These are phyloP conservation scores for Cydia fagiglandana DNA, from an alignment of 1,140 invertebrate genomes.

Conservation along the genomic window DNA sequence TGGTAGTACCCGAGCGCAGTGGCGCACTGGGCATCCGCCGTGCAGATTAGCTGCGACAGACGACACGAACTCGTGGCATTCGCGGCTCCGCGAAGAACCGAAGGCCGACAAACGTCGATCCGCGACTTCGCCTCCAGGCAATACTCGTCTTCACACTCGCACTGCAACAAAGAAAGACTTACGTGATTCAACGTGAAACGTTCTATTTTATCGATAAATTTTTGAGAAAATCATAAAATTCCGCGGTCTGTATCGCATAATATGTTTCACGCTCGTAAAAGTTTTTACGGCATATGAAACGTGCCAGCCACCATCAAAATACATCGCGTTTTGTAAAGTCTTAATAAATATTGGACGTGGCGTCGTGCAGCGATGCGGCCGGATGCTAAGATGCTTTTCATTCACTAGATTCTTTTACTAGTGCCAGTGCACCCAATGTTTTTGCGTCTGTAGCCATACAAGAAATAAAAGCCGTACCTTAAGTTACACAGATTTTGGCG, in stretches of 20 bases:
- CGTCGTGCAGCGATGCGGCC: conserved; percentile 10
- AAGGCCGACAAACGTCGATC: conserved; percentile 85
- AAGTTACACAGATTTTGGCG: no score
- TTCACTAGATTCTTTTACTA: conserved; percentile 6
- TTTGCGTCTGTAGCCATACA: not conserved
- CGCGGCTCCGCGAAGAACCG: conserved; percentile 82
- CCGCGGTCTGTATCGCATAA: conserved; percentile 43
- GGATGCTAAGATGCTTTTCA: conserved; percentile 9
- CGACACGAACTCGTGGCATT: conserved; percentile 86
- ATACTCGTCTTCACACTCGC: conserved; percentile 84
- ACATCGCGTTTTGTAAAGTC: conserved; percentile 34
- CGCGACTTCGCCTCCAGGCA: conserved; percentile 84
- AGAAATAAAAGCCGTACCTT: not conserved
- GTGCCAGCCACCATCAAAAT: conserved; percentile 49
- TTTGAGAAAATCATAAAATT: conserved; percentile 57
- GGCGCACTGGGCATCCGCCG: conserved; percentile 86
- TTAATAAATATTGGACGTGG: conserved; percentile 30
- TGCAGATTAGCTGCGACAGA: conserved; percentile 89
- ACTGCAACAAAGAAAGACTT: conserved; percentile 78
- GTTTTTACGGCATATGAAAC: conserved; percentile 57
- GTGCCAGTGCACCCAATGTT: not conserved
- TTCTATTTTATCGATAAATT: conserved; percentile 44
- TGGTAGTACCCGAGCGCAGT: conserved; percentile 88
- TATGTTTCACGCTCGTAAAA: conserved; percentile 57
- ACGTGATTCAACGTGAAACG: conserved; percentile 13